Base-by-base conservation (phyloP, 2,113 vertebrate species). In the Sinocyclocheilus anophthalmus region DNA sequence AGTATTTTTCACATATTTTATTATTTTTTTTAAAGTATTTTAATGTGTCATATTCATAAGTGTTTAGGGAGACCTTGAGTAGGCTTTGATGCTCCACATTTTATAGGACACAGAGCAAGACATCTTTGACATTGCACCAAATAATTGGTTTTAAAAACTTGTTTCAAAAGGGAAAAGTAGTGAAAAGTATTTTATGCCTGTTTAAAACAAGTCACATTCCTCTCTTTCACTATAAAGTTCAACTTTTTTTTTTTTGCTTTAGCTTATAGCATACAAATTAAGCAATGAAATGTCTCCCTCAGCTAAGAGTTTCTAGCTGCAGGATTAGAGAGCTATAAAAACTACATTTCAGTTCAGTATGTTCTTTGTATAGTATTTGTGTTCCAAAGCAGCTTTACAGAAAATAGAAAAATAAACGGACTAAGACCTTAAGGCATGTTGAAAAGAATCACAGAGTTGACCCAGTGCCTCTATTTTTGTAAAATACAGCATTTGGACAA, bases 371-470 rank as follows among this genome's bases (percentile, higher is more conserved):
- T 33, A 67, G 63, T 13, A 3, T 67, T 67, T 67, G 10, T 26
- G 33, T 39, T 72, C 69, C 33, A 72, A 72, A 72, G 33, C 18
- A 72, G 69, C 69, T 70, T 70, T 70, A 70, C 33, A 70, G 67
- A 39, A 22, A 39, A 70, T n/a, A 48, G 39, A 48, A 24, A 14
- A 24, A 48, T 75, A 24, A 24, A 75, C 39, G 39, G 48, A 45
- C 42, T 48, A 48, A 75, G 11, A 75, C 12, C n/a, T 24, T 45
- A 24, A 48, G 42, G n/a, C 42, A 75, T 48, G 72, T 45, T 48
- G 11, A 75, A 45, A 75, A 75, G 22, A 11, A 48, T 45, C 22
- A 13, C 39, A 75, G 42, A 48, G 39, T 75, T 75, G 11, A 75
- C 39, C 69, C 22, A 24, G 13, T 48, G 42, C 42, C 22, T 75